phyloP scores from a whole-genome alignment of 1,140 invertebrate genomes.

The Drosophila orosa region DNA sequence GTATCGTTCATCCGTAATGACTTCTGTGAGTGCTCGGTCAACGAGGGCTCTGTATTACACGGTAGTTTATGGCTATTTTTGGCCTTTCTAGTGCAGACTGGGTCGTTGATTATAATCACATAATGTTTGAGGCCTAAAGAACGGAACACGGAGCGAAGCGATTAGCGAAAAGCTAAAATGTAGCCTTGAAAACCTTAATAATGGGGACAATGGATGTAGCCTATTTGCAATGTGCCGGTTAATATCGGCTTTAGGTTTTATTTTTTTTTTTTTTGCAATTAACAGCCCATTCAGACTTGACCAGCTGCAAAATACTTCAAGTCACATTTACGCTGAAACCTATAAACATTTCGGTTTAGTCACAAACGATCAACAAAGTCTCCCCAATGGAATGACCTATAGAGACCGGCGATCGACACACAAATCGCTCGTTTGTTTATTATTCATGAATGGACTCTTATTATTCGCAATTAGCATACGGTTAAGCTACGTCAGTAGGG shows the following conservation, averaged over 20 bases:
- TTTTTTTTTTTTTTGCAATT: not conserved
- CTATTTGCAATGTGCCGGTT: not conserved
- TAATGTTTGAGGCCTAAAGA: conserved; percentile 6
- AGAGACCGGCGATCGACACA: conserved; percentile 30
- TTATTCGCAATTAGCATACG: conserved; percentile 51
- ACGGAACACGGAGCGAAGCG: not conserved
- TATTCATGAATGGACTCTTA: conserved; percentile 50
- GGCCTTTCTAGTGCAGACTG: not conserved
- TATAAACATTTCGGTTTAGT: conserved; percentile 26
- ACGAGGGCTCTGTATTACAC: conserved; percentile 8
- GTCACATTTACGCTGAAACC: not conserved
- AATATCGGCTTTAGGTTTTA: not conserved
- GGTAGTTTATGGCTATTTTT: conserved; percentile 2
- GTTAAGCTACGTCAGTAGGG: not conserved
- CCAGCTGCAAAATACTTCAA: conserved; percentile 27
- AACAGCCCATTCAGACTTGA: conserved; percentile 5
- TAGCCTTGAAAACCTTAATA: conserved; percentile 2
- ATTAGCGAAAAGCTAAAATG: conserved; percentile 27
- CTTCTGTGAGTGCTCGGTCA: conserved; percentile 12
- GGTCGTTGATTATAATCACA: conserved; percentile 39
- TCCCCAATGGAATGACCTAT: conserved; percentile 36
- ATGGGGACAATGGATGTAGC: conserved; percentile 5
- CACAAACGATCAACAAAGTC: conserved; percentile 35
- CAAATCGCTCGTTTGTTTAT: conserved; percentile 54
- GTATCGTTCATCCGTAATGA: conserved; percentile 36